Evolutionary conservation across 2,797 vertebrate species (phyloP).

Genomic region (Thaleichthys pacificus): DNA sequence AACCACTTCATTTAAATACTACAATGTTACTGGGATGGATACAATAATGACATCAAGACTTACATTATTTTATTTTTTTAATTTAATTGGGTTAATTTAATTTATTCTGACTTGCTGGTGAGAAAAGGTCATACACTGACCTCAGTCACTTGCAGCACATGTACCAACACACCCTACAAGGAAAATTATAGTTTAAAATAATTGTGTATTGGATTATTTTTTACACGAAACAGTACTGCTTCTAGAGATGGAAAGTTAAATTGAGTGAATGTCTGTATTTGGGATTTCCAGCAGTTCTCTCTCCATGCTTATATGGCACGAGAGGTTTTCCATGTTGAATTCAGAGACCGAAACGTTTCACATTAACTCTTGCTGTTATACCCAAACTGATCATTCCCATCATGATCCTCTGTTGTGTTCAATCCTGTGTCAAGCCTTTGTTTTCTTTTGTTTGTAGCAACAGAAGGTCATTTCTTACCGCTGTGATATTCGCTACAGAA

Average conservation of each 20-base stretch:
- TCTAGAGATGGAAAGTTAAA: background rate
- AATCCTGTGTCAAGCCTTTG: slow-evolving; percentile 35
- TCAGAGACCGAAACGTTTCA: background rate
- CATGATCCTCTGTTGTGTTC: slow-evolving; percentile 28
- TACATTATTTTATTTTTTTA: no score
- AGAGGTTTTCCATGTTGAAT: background rate
- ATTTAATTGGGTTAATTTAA: background rate
- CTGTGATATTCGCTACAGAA: background rate
- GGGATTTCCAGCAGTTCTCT: background rate
- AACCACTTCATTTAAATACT: no score
- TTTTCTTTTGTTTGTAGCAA: slow-evolving; percentile 19
- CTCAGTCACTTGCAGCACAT: background rate
- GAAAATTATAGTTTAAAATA: no score
- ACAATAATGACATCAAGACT: slow-evolving; percentile 16
- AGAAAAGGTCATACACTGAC: background rate
- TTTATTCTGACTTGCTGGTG: background rate
- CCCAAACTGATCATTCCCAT: slow-evolving; percentile 28
- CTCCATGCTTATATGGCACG: no score
- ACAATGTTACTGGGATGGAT: no score
- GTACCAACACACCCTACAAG: background rate
- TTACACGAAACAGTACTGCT: background rate
- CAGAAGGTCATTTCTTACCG: no score
- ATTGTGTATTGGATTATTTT: no score
- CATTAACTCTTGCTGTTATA: slow-evolving; percentile 7
- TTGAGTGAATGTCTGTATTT: background rate